Percentiles rank a stretch among this genome's conserved stretches.
Conservation (phyloP, 92 coral and sea anemone species). For the Phymanthus crucifer region DNA sequence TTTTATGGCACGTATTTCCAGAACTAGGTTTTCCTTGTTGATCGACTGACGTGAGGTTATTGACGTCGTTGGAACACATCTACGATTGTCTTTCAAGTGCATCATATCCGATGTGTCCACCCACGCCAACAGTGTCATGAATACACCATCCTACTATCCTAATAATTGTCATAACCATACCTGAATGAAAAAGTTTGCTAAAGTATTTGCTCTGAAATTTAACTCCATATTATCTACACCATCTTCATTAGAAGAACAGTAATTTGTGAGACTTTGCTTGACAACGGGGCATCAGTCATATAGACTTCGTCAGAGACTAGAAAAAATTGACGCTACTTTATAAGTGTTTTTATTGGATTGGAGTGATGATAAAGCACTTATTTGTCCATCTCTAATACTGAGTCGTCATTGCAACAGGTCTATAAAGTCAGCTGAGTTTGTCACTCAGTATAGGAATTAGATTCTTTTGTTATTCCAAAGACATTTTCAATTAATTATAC, state of each 20-base stretch:
- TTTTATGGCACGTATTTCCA: background rate
- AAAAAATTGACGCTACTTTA: background rate
- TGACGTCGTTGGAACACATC: conserved; percentile 9
- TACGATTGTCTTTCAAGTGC: conserved; percentile 24
- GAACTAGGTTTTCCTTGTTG: background rate
- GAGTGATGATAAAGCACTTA: background rate
- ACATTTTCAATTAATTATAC: conserved; percentile 20
- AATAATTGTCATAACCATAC: background rate
- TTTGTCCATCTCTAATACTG: background rate
- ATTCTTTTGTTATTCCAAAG: conserved; percentile 5
- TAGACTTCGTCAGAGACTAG: background rate
- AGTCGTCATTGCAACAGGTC: conserved; percentile 1
- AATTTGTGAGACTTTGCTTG: too few species aligned
- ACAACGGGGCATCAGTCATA: background rate
- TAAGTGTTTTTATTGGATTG: background rate
- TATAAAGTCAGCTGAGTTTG: background rate
- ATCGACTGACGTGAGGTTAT: conserved; percentile 26
- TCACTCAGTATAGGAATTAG: conserved; percentile 12
- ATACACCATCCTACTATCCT: background rate
- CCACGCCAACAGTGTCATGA: conserved; percentile 19
- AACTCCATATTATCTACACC: too few species aligned
- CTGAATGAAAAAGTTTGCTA: background rate
- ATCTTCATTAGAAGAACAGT: too few species aligned
- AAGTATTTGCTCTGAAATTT: background rate
- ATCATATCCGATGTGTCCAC: conserved; percentile 18